Evolutionary conservation across 2,797 vertebrate species (phyloP), one percentile per base, ranked within the genome.

Genomic region (Crenichthys baileyi): DNA sequence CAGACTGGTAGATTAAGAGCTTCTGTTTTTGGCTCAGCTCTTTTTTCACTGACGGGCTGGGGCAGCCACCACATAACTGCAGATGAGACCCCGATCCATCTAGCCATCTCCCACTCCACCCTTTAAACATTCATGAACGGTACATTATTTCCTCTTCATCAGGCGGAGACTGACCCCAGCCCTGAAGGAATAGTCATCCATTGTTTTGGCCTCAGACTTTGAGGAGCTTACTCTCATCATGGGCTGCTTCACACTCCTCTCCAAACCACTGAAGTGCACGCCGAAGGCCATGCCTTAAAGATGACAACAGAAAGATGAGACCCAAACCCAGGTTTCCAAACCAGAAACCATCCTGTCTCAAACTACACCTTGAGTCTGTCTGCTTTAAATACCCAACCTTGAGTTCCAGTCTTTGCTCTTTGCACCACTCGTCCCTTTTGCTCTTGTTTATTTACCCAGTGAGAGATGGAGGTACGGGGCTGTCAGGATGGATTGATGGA

Each of bases 371-470:
- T 6, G 20, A 67, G 20, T 67, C 39, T 70, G n/a, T 48, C 67
- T n/a, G 15, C n/a, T 90, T 88, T 73, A 68, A 79, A 70, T 85
- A 87, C 72, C 89, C 88, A 90, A 89, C 86, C 92, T 93, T 87
- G 72, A 88, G 87, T 88, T 81, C 70, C 65, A 72, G 63, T 63
- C 50, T 48, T 50, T 46, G 26, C 55, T 65, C 20, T 53, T 76
- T 79, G 70, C 85, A 72, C 76, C 84, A 78, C 72, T 74, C 51
- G 77, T 77, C 72, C 55, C n/a, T 78, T 76, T 79, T 44, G 60
- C 74, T 50, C 77, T 88, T 92, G 88, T 95, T 95, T 95, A 92
- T 94, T 91, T 92, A 90, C 88, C 86, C 77, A 67, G 81, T 75
- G 78, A 81, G 75, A 72, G 84, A 80, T 88, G 78, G 83, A 76